Evolutionary conservation across 2,888 invertebrate species (phyloP).

Genomic region (Diabrotica balteata): DNA sequence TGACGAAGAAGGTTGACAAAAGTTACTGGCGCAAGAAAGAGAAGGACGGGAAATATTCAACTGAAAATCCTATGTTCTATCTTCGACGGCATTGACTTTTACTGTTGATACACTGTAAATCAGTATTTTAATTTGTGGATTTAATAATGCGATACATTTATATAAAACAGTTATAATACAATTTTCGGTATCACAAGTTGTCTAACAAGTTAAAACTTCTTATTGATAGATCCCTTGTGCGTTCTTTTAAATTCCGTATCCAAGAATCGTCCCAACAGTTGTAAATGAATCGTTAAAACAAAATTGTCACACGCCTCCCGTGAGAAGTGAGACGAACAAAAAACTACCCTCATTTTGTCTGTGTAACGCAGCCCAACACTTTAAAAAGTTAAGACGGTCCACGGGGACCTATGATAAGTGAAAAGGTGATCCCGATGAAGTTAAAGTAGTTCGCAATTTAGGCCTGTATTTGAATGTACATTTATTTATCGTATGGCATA

Average conservation of each 20-base stretch:
- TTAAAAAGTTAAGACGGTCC: conserved; percentile 41
- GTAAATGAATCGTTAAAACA: conserved; percentile 27
- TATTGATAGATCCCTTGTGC: conserved; percentile 1
- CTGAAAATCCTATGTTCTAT: too few species aligned
- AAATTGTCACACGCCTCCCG: conserved; percentile 27
- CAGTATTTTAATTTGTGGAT: too few species aligned
- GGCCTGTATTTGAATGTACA: background rate
- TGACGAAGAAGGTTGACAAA: too few species aligned
- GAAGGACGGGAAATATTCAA: too few species aligned
- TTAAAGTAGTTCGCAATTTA: conserved; percentile 47
- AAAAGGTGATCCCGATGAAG: conserved; percentile 50
- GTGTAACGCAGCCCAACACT: conserved; percentile 36
- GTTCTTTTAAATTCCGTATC: conserved; percentile 2
- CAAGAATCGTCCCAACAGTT: conserved; percentile 6
- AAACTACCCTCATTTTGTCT: conserved; percentile 19
- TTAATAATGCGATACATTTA: too few species aligned
- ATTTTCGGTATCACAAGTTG: background rate
- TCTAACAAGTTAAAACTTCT: conserved; percentile 1
- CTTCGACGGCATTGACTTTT: too few species aligned
- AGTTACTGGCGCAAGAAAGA: too few species aligned
- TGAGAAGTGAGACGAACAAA: conserved; percentile 2
- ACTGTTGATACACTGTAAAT: too few species aligned
- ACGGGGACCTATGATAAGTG: conserved; percentile 47
- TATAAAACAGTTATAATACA: too few species aligned
- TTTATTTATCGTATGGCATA: too few species aligned